Conservation (phyloP, 2,888 invertebrate species). For the Acholoe squamosa region DNA sequence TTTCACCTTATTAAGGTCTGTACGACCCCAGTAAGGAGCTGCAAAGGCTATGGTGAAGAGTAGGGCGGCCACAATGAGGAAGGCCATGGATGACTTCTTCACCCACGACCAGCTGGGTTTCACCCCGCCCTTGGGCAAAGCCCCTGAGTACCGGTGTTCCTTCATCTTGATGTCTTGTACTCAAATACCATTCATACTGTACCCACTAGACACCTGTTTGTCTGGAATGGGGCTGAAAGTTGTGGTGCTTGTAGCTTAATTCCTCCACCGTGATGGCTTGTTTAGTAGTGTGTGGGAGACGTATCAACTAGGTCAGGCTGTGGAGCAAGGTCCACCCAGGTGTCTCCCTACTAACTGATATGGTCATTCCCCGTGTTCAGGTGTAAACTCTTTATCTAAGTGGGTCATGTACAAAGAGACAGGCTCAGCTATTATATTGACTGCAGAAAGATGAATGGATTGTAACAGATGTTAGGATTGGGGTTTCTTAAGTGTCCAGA, state of each 20-base stretch:
- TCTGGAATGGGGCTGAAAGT: neutral
- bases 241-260: neutral
- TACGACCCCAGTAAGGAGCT: slow-evolving; percentile 13
- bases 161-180: neutral
- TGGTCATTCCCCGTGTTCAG: neutral
- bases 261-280: neutral
- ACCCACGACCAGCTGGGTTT: slow-evolving; percentile 16
- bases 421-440: too few relatives aligned
- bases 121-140: neutral
- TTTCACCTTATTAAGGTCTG: neutral
- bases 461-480: too few relatives aligned
- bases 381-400: slow-evolving; percentile 15
- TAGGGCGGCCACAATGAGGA: slow-evolving; percentile 4
- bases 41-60: slow-evolving; percentile 29
- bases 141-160: too few relatives aligned
- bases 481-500: too few relatives aligned
- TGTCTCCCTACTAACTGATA: neutral
- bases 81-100: neutral
- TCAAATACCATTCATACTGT: neutral
- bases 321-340: slow-evolving; percentile 28
- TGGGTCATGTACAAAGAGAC: neutral
- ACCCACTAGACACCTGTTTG: too few relatives aligned
- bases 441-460: too few relatives aligned
- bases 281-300: neutral
- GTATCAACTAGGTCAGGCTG: neutral